Evolutionary conservation across 2,797 vertebrate genomes (phyloP), one percentile per base, ranked within the genome.

Genomic region (Clarias fuscus): DNA sequence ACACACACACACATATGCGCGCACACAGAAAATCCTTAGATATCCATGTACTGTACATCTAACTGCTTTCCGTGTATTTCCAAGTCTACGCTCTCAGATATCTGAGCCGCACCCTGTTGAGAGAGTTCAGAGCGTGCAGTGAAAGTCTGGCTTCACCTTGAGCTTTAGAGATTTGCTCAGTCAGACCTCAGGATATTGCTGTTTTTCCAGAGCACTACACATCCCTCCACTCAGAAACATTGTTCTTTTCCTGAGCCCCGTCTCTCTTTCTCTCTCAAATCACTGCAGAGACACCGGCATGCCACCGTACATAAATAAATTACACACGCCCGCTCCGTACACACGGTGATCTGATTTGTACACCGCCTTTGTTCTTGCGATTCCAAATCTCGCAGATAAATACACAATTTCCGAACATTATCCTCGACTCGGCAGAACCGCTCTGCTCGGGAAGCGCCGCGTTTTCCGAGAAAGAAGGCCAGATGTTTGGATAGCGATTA

Each of bases 101-200:
- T 61, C 30, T 14, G 76, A 61, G 62, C 33, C 24, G 11, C 22
- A n/a, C 33, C 58, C 33, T 6, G n/a, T 59, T 3, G 33, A 7
- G 18, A 71, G 33, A 27, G 78, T n/a, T 82, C 33, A n/a, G 37
- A 64, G 68, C 20, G 2, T 40, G 13, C 58, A 53, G 43, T 65
- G 20, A 40, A 75, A 30, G 3, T 77, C 59, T 65, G 40, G 24
- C 56, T 87, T 82, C 86, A 73, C 82, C 82, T 68, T 80, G 67
- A 72, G 56, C 59, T 83, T 37, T 8, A 20, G 86, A 62, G 53
- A 61, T 78, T 40, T 61, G 56, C 58, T 71, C 64, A 53, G 18
- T 22, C 72, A 83, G 53, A 43, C 53, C 56, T 79, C 56, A 84
- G 67, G 76, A 87, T 84, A 84, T 77, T 80, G 68, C 82, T 30